A percentile compares a stretch with the other conserved stretches of the same genome.
Conservation (phyloP, 2,113 vertebrate species). For the Anser brachyrhynchus region DNA sequence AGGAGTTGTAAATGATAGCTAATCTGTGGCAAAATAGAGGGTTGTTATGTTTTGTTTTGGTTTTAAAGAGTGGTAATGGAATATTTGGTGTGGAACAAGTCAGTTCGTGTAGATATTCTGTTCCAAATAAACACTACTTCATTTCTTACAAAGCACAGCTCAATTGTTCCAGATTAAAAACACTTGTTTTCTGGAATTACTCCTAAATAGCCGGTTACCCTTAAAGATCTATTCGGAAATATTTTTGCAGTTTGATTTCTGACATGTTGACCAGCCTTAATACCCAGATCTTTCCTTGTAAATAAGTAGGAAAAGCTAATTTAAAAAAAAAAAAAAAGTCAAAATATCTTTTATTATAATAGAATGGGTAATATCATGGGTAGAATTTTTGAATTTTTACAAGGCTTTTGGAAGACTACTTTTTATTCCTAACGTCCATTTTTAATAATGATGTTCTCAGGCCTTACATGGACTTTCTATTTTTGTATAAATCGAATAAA, state of each 20-base stretch:
- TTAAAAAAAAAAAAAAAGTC: not conserved
- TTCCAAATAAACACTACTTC: not conserved
- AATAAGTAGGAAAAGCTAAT: not conserved
- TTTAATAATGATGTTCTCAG: not conserved
- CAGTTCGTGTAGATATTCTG: not conserved
- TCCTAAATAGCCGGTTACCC: not conserved
- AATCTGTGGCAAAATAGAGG: not conserved
- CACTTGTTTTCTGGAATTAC: not conserved
- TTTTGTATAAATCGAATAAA: not conserved
- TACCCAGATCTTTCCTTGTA: not conserved
- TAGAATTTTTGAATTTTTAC: constrained; percentile 22
- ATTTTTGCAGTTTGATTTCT: not conserved
- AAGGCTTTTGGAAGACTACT: not conserved
- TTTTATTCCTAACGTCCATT: not conserved
- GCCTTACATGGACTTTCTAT: not conserved
- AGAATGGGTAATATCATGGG: not conserved
- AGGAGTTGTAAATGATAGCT: not conserved
- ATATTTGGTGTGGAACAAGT: not conserved
- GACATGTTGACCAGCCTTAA: not conserved
- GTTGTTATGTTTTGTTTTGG: not conserved
- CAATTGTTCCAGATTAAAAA: not conserved
- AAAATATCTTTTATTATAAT: not conserved
- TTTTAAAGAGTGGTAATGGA: not conserved
- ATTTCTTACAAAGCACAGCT: not conserved
- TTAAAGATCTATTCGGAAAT: not conserved